A percentile compares a stretch with the other conserved stretches of the same genome.
phyloP scores from a whole-genome alignment of 2,113 vertebrate genomes.

The Phylloscopus whistleri region DNA sequence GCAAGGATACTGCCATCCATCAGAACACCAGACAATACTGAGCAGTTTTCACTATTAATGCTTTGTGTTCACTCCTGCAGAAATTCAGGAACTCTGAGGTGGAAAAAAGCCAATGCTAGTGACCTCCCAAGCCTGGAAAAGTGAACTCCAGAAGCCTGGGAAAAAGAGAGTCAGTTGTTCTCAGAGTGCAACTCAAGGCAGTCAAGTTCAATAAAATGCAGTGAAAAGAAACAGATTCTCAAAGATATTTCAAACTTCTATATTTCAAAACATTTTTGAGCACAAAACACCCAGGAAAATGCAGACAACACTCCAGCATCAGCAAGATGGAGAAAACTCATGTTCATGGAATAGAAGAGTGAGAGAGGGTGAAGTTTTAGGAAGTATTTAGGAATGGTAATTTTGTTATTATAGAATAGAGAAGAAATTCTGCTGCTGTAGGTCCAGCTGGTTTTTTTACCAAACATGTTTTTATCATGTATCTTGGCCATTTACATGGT shows the following conservation, averaged over 20 bases:
- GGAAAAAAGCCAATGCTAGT: not conserved
- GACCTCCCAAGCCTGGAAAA: not conserved
- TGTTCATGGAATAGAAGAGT: not conserved
- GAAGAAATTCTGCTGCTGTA: not conserved
- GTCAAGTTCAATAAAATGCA: not conserved
- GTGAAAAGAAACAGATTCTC: slow-evolving; percentile 1
- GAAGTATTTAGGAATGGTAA: not conserved
- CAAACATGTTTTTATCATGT: not conserved
- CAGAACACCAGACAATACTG: not conserved
- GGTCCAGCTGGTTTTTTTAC: not conserved
- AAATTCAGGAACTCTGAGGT: not conserved
- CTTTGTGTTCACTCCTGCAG: not conserved
- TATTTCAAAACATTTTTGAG: not conserved
- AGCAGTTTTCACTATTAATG: not conserved
- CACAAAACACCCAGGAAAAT: not conserved
- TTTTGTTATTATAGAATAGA: not conserved
- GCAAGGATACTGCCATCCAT: slow-evolving; percentile 12
- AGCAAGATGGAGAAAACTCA: not conserved
- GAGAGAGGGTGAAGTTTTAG: not conserved
- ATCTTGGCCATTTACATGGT: not conserved
- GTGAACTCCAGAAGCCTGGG: slow-evolving; percentile 21
- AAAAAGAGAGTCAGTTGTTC: not conserved
- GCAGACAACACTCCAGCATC: not conserved
- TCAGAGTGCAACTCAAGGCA: not conserved
- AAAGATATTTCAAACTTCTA: not conserved